Conservation (phyloP, 2,113 vertebrate genomes). For the Echinops telfairi region DNA sequence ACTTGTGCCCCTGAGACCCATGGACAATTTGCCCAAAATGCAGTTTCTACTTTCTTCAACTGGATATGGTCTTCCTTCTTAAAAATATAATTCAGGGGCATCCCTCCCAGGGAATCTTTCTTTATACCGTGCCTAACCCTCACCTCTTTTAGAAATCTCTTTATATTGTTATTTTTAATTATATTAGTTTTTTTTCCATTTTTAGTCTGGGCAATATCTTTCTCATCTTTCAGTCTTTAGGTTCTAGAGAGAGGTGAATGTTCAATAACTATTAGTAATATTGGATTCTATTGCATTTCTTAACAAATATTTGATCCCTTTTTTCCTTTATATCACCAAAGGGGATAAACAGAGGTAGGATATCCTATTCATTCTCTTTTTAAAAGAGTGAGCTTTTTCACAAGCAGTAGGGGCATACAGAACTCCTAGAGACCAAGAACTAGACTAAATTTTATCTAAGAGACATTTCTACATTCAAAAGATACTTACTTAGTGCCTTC, state of each 20-base stretch:
- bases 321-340: not conserved
- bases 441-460: not conserved
- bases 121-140: not conserved
- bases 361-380: not conserved
- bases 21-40: not conserved
- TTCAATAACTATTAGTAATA: constrained; percentile 23
- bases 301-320: not conserved
- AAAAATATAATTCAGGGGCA: constrained; percentile 3
- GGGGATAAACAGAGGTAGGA: constrained; percentile 10
- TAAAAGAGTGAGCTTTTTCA: not conserved
- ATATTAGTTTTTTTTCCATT: not conserved
- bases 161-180: not conserved
- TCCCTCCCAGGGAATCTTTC: not conserved
- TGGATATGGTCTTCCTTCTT: constrained; percentile 51
- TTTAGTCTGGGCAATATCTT: not conserved
- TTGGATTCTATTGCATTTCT: not conserved
- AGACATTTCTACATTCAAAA: constrained; percentile 2
- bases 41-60: constrained; percentile 30
- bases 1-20: constrained; percentile 2
- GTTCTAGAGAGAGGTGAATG: not conserved
- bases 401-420: not conserved
- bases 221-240: not conserved
- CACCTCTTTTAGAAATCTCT: not conserved
- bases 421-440: not conserved
- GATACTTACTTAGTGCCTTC: not conserved